A percentile compares a stretch with the other conserved stretches of the same genome.
Conservation (phyloP, 92 coral and sea anemone genomes). For the Porites lobata region DNA sequence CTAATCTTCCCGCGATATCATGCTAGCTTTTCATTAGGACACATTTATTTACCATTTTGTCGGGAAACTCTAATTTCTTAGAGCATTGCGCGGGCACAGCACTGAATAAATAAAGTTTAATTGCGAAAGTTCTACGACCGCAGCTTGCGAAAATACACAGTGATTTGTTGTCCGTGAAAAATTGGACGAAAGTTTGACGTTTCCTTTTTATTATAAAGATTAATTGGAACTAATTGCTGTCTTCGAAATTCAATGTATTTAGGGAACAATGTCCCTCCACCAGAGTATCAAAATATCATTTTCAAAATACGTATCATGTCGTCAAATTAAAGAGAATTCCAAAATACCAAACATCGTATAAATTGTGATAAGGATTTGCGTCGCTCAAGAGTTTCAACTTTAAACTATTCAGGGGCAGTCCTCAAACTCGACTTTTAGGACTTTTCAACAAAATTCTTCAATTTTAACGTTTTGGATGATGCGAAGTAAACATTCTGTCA, state of each 20-base stretch:
- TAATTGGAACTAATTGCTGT: slow-evolving; percentile 95
- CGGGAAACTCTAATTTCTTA: slow-evolving; percentile 69
- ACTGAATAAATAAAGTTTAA: slow-evolving; percentile 79
- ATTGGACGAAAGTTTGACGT: slow-evolving; percentile 83
- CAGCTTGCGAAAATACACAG: slow-evolving; percentile 75
- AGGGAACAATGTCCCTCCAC: slow-evolving; percentile 70
- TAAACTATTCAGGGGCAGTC: neutral
- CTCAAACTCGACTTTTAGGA: slow-evolving; percentile 51
- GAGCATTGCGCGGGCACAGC: slow-evolving; percentile 66
- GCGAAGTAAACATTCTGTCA: slow-evolving; percentile 70
- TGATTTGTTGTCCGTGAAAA: slow-evolving; percentile 81
- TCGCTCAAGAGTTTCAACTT: neutral
- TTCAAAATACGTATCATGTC: slow-evolving; percentile 37
- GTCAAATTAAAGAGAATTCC: slow-evolving; percentile 46
- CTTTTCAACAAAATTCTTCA: slow-evolving; percentile 45
- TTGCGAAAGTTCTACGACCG: slow-evolving; percentile 80
- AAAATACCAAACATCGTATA: slow-evolving; percentile 37
- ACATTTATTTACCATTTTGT: slow-evolving; percentile 78
- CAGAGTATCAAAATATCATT: slow-evolving; percentile 67
- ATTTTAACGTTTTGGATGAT: slow-evolving; percentile 78
- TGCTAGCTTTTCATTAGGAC: slow-evolving; percentile 87
- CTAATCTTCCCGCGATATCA: slow-evolving; percentile 77
- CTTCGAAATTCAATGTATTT: slow-evolving; percentile 94
- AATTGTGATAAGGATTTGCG: slow-evolving; percentile 1
- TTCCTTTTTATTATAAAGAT: slow-evolving; percentile 91